These are phyloP conservation scores for Eurystomus glaucurus DNA, from an alignment of 2,797 vertebrate species.

Conservation along the genomic window DNA sequence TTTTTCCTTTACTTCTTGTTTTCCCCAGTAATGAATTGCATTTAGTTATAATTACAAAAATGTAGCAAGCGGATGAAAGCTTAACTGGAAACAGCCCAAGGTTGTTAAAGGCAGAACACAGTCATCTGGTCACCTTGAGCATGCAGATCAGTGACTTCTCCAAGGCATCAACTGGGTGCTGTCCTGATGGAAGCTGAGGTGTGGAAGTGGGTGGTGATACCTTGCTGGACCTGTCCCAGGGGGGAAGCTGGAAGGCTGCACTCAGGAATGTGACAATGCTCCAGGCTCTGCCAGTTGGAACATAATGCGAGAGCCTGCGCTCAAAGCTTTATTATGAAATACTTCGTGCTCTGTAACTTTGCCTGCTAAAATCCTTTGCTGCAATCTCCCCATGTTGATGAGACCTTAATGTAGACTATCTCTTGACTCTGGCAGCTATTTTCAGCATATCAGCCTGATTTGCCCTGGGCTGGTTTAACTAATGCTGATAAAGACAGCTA, in stretches of 20 bases:
- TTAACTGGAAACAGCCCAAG: background rate
- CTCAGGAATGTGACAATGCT: background rate
- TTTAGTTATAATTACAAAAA: background rate
- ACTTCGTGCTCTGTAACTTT: rapidly evolving
- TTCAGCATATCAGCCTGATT: conserved; percentile 1
- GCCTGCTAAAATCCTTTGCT: background rate
- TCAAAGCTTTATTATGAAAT: background rate
- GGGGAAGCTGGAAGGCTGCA: background rate
- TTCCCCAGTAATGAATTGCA: background rate
- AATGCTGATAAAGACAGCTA: background rate
- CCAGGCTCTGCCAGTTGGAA: background rate
- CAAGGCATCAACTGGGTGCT: rapidly evolving
- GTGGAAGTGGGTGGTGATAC: background rate
- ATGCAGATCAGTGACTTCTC: background rate
- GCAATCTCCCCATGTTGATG: background rate
- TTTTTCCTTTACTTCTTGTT: background rate
- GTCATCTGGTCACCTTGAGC: rapidly evolving
- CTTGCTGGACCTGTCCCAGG: rapidly evolving
- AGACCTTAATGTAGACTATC: background rate
- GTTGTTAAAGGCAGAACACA: background rate
- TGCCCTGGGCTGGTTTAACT: background rate
- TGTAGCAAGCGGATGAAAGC: background rate
- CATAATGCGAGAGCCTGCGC: rapidly evolving
- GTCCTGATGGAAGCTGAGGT: background rate
- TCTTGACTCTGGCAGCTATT: conserved; percentile 17